These are phyloP conservation scores for Alca torda DNA, from an alignment of 2,797 vertebrate species.

Conservation along the genomic window DNA sequence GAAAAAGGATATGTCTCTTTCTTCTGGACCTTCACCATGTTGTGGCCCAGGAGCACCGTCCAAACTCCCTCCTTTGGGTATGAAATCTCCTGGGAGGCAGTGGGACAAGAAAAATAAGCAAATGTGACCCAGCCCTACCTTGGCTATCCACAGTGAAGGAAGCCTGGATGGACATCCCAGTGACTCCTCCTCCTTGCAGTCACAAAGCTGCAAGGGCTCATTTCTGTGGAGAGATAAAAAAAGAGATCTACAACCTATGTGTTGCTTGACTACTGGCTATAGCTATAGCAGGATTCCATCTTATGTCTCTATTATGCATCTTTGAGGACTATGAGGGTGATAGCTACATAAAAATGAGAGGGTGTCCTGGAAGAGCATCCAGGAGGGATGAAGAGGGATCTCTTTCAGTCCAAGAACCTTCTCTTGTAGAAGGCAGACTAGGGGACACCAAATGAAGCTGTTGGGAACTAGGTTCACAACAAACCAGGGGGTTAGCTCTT, in stretches of 20 bases:
- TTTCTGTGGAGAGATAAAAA: background rate
- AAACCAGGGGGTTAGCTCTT: background rate
- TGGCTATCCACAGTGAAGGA: background rate
- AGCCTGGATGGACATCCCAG: background rate
- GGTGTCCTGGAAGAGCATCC: background rate
- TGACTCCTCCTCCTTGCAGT: background rate
- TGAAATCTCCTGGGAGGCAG: background rate
- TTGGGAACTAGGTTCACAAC: background rate
- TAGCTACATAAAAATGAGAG: background rate
- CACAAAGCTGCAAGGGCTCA: background rate
- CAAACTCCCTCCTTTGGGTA: background rate
- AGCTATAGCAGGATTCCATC: background rate
- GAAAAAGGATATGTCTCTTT: background rate
- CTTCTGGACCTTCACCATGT: background rate
- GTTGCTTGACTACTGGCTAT: background rate
- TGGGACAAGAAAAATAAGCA: background rate
- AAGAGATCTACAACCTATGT: background rate
- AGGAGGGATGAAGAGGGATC: background rate
- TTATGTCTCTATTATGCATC: background rate
- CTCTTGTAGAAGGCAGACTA: background rate
- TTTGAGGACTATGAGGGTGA: background rate
- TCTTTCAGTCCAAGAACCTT: background rate
- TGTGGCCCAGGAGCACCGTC: background rate
- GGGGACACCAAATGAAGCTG: background rate
- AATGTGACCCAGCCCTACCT: background rate